These are phyloP conservation scores for Macropus fuliginosus DNA, from an alignment of 2,797 vertebrate species.

Conservation along the genomic window DNA sequence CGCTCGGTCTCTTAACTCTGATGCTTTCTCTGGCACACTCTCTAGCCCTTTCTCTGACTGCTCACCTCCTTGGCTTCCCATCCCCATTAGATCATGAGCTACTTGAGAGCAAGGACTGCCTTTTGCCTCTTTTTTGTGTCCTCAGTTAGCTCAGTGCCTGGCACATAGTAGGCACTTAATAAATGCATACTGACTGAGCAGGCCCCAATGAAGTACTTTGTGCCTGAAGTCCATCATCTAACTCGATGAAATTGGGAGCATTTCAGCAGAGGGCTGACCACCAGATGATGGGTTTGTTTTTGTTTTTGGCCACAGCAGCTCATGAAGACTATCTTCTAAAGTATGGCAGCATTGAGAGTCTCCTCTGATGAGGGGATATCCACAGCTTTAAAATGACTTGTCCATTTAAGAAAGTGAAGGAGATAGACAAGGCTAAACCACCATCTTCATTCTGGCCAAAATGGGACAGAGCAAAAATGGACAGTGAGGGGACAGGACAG, in stretches of 20 bases:
- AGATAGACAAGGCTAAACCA: neutral
- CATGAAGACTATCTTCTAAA: neutral
- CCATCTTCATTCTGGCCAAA: neutral
- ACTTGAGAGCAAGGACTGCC: neutral
- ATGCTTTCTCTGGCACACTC: neutral
- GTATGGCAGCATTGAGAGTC: neutral
- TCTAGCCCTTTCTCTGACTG: neutral
- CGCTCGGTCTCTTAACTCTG: neutral
- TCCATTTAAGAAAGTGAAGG: too few species aligned
- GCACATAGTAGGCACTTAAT: neutral
- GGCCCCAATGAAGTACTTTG: neutral
- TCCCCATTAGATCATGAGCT: neutral
- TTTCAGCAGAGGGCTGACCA: neutral
- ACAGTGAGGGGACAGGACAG: neutral
- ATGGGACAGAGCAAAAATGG: neutral
- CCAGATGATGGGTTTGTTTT: neutral
- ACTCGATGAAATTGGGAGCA: neutral
- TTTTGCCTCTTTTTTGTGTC: neutral
- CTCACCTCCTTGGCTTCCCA: neutral
- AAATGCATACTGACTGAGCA: neutral
- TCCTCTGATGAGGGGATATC: neutral
- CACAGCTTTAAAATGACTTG: neutral
- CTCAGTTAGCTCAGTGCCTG: neutral
- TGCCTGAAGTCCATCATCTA: too few species aligned
- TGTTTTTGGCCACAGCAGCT: neutral